A percentile compares a stretch with the other conserved stretches of the same genome.
Evolutionary conservation across 2,113 vertebrate species (phyloP).

Genomic region (Engystomops pustulosus): DNA sequence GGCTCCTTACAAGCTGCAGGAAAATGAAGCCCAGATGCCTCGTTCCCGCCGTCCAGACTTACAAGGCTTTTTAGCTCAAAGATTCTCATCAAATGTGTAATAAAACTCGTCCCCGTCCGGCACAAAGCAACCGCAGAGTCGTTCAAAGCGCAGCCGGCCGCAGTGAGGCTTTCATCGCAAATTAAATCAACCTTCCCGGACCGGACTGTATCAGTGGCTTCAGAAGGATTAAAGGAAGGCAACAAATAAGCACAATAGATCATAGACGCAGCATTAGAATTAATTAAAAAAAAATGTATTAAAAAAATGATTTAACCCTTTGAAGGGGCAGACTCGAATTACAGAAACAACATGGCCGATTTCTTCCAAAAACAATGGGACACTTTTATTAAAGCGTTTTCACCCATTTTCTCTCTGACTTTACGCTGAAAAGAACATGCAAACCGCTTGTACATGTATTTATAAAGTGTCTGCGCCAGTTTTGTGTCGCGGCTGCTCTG

Average conservation of each 20-base stretch:
- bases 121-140: not conserved
- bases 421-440: too few species aligned
- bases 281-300: too few species aligned
- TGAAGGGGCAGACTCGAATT: too few species aligned
- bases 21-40: constrained; percentile 41
- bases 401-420: too few species aligned
- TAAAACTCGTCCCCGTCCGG: not conserved
- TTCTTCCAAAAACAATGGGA: too few species aligned
- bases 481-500: too few species aligned
- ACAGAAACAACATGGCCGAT: too few species aligned
- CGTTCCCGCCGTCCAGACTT: constrained; percentile 31
- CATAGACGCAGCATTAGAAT: not conserved
- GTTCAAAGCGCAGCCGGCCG: not conserved
- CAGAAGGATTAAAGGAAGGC: not conserved
- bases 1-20: constrained; percentile 28
- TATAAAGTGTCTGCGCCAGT: too few species aligned
- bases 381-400: too few species aligned
- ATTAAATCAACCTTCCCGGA: not conserved
- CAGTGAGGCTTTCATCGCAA: not conserved
- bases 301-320: not conserved
- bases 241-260: not conserved
- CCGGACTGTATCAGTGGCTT: not conserved
- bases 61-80: constrained; percentile 36
- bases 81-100: constrained; percentile 29
- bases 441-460: too few species aligned